These are phyloP conservation scores for Istiophorus platypterus DNA, from an alignment of 2,113 vertebrate species.

Conservation along the genomic window DNA sequence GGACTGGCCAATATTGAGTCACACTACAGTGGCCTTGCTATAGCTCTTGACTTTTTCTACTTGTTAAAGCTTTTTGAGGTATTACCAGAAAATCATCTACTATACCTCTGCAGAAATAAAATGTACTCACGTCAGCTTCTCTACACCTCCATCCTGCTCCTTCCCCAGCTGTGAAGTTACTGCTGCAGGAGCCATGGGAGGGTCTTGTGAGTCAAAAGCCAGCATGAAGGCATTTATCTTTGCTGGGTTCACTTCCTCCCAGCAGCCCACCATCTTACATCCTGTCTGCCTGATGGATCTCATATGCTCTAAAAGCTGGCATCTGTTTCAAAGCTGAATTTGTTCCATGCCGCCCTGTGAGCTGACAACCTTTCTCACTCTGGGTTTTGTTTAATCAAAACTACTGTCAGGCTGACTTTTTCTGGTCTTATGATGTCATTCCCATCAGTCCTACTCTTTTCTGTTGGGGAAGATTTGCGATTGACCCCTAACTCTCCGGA, in stretches of 20 bases:
- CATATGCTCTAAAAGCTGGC: slow-evolving; percentile 46
- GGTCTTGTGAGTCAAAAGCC: slow-evolving; percentile 39
- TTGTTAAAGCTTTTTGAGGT: background rate
- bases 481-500: background rate
- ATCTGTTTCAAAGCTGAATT: slow-evolving; percentile 48
- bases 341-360: slow-evolving; percentile 30
- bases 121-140: background rate
- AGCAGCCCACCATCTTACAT: slow-evolving; percentile 46
- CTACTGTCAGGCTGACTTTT: background rate
- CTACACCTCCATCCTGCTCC: background rate
- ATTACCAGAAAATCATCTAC: slow-evolving; percentile 33
- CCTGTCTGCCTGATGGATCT: slow-evolving; percentile 66
- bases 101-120: slow-evolving; percentile 3
- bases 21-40: background rate
- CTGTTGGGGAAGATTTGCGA: background rate
- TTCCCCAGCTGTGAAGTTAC: slow-evolving; percentile 23
- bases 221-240: slow-evolving; percentile 58
- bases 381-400: slow-evolving; percentile 34
- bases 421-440: background rate
- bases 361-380: slow-evolving; percentile 24
- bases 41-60: background rate
- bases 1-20: background rate
- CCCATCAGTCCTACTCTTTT: background rate
- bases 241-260: slow-evolving; percentile 52
- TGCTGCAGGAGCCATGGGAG: slow-evolving; percentile 20